Base-by-base conservation (phyloP, 2,113 vertebrate genomes). In the Gila orcuttii region DNA sequence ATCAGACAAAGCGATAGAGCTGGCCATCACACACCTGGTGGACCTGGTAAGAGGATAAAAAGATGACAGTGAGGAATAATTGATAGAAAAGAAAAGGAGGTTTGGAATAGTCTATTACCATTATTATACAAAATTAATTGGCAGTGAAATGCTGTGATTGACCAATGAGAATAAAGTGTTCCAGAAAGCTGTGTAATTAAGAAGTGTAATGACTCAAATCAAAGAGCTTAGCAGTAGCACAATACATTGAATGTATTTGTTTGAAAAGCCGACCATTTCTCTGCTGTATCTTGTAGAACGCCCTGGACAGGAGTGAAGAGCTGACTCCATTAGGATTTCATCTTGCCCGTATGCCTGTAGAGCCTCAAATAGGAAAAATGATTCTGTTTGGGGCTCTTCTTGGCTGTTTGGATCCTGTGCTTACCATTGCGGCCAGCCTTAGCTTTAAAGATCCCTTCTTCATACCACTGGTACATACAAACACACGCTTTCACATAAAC, bases 371-470 rank as follows among this genome's bases (percentile, higher is more conserved):
- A 0, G 98, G 98, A 52, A 99, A 99, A 86, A 96, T 99, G 95
- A 99, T 99, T 90, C 96, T 99, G 42, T 99, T 99, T 25, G 98
- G 98, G 85, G 97, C 98, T 33, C 91, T 99, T 23, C 93, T 99
- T 91, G 96, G 97, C 90, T 99, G 98, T 92, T 91, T 99, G 84
- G 97, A 99, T 90, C 98, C 98, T 0, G 96, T 98, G 0, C 96
- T 99, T 17, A 98, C 96, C 36, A 99, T 99, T 23, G 97, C 98
- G n/a, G 97, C 97, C 39, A 97, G 97, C 66, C 98, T 99, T 90
- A 98, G 98, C 94, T 99, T 99, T 95, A 99, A 98, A 94, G 98
- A 99, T 89, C 98, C 98, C 28, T 99, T 99, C 92, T 96, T 98
- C 91, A 99, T 99, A 85, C 98, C 98, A 17, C 87, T 99, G 97